Evolutionary conservation across 2,888 invertebrate genomes (phyloP), one percentile per base, ranked within the genome.

Genomic region (Cheilosia urbana): DNA sequence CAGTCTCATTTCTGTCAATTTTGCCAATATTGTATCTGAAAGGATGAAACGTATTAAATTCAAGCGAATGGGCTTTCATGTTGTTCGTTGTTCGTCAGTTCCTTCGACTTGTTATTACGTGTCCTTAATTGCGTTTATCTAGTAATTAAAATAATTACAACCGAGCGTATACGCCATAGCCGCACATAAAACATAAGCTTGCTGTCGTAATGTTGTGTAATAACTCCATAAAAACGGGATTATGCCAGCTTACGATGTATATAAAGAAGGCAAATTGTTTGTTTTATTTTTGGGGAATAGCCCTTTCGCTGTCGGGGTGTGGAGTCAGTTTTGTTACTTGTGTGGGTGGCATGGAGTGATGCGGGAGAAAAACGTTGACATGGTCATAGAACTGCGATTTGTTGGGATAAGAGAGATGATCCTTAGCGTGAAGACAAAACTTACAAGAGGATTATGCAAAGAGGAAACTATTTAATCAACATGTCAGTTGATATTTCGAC

Each of bases 181-280:
- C 45, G n/a, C n/a, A 51, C 73, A 69, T 75, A 76, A 80, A 76
- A 66, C 84, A 84, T 84, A 84, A 76, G 84, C 75, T 81, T 55
- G 65, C 57, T 72, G 58, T 65, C 65, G 55, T 57, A 66, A 57
- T 42, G 71, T 66, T 42, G 55, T 75, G 53, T 73, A 85, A 85
- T 81, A 85, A 81, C 71, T 72, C 72, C 76, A 85, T 85, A 85
- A 85, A 81, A 76, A 68, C 68, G 76, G 72, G 81, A 85, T 85
- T 81, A 85, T 72, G 77, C 77, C 85, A 57, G 81, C 76, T 85
- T 85, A 81, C 51, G 60, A 37, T 65, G 53, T 51, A 76, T 47
- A 49, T 66, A 68, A 72, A 81, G 73, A 42, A 47, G 69, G 60
- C 51, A 57, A 81, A 81, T 66, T 76, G 76, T 81, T 81, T 81